phyloP scores from a whole-genome alignment of 2,797 vertebrate species.

The Premnoplex brunnescens region DNA sequence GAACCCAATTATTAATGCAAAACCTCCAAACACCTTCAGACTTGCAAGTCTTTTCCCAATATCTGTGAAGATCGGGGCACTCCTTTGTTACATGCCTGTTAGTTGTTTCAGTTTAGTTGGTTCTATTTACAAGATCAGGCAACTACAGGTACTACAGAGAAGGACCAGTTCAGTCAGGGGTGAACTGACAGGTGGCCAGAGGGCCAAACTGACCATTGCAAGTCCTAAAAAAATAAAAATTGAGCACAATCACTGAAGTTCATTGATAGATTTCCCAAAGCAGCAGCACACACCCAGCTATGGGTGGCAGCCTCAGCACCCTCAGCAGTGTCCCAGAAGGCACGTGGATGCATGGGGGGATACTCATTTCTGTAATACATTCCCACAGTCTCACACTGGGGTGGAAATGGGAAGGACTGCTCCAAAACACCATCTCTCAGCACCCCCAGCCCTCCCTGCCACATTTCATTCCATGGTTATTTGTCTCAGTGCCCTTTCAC shows the following conservation, averaged over 20 bases:
- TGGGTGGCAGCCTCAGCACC: neutral
- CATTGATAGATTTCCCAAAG: neutral
- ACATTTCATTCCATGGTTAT: neutral
- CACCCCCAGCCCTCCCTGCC: neutral
- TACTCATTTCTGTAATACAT: neutral
- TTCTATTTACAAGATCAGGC: neutral
- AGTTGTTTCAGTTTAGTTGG: neutral
- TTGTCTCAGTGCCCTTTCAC: neutral
- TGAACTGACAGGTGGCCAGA: neutral
- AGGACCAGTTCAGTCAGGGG: neutral
- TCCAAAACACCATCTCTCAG: neutral
- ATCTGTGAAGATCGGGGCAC: neutral
- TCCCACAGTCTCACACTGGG: too few relatives aligned
- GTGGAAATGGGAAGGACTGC: neutral
- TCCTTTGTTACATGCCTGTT: neutral
- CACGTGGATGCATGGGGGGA: rapidly evolving
- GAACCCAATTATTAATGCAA: neutral
- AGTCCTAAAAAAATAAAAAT: neutral
- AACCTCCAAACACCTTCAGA: neutral
- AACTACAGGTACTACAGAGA: neutral
- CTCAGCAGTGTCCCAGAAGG: neutral
- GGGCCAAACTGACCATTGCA: neutral
- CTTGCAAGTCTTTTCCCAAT: neutral
- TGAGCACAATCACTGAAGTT: neutral
- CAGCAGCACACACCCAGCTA: neutral